Base-by-base conservation (phyloP, 2,888 invertebrate genomes). In the Drosophila subsilvestris region DNA sequence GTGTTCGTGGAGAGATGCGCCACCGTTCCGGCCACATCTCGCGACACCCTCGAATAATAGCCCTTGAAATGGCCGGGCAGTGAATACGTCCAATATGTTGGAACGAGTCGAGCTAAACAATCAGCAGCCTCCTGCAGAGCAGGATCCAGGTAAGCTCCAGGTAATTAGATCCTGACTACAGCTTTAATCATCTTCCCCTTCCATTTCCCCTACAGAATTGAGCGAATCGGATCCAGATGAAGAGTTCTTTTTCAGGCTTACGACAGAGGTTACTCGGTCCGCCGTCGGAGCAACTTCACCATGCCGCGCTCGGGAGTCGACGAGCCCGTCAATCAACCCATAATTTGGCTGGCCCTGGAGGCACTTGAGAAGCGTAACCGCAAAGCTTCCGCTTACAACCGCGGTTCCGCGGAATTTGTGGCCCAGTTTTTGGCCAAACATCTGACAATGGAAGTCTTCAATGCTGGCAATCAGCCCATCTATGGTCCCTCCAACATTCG, bases 381-480 rank as follows among this genome's bases (percentile, higher is more conserved):
- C 20, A 10, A n/a, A 18, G 20, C 20, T 1, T 32, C n/a, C 22
- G n/a, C 1, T 20, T 12, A 3, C 4, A 7, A 22, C 25, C 3
- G 7, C 29, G 18, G 3, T 17, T 32, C 47, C 20, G 22, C 47
- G 6, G 47, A 57, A 12, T 57, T 48, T 37, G 45, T 57, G 6
- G 57, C 47, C 10, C 29, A 57, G 10, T 57, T 32, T 17, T 29
- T 57, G 6, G 22, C 22, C 6, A n/a, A 12, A n/a, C 14, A 57
- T 32, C 45, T 57, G 57, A 12, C 32, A 3, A 4, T 48, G 7
- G 47, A 47, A 0, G 22, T 48, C 18, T 57, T 57, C 22, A 29
- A 57, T 22, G 20, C 32, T n/a, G 32, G 22, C n/a, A 57, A 57
- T 37, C 57, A 57, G 32, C 57, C 57, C 6, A n/a, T 32, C 14